Base-by-base conservation (phyloP, 2,888 invertebrate genomes). In the Synergus itoensis region DNA sequence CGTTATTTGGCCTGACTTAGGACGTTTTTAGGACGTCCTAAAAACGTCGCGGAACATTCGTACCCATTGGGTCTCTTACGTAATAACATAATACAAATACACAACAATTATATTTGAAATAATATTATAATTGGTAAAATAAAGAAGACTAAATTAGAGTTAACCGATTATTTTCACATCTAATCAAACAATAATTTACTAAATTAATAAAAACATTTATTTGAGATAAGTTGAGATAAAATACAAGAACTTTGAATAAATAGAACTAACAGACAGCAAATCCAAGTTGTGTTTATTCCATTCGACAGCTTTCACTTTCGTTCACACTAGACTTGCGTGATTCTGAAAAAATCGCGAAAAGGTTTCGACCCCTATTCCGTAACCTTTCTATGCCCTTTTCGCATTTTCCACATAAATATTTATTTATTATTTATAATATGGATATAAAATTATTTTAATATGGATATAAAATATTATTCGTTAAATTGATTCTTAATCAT, bases 281-380 rank as follows among this genome's bases (percentile, higher is more conserved):
- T 48, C 48, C 48, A 63, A 63, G 63, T 40, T 63, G 63, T 75
- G 57, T 53, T 40, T 60, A 36, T 14, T 65, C n/a, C 16, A 76
- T 77, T 80, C 73, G 75, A 76, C 79, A 79, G 81, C 85, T 85
- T 84, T 85, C 84, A 84, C 84, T 85, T 86, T 86, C 84, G 82
- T 81, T 80, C 63, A 28, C 80, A 79, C 65, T 36, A 77, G 36
- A 62, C 75, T 82, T 79, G 80, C 81, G 76, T 69, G 79, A 84
- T 83, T 82, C 78, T 76, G 60, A 80, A 83, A 79, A 81, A 36
- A 63, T 81, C 77, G 63, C 79, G 78, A 63, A 41, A 53, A 53
- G 65, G 73, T 48, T 67, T 53, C 62, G 57, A 36, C 40, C 77
- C 73, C 76, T 28, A 14, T 7, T 21, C 53, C 18, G 12, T 62